Percentiles rank a stretch among this genome's conserved stretches.
Conservation (phyloP, 2,797 vertebrate genomes). For the Parotocinclus haroldoi region DNA sequence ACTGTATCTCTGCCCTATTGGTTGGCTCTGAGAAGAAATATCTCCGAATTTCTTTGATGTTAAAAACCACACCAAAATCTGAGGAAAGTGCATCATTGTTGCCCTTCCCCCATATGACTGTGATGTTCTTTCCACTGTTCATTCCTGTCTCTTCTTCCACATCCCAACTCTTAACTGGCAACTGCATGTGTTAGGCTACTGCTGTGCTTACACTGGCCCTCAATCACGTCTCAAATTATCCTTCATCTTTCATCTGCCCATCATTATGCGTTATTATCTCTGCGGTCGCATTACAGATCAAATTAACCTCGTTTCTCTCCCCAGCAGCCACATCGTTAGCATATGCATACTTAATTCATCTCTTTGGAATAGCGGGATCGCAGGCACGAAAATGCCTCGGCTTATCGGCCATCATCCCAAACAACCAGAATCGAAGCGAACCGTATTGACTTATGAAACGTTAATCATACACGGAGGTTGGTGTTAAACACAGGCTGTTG, state of each 20-base stretch:
- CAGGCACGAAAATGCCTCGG: slow-evolving; percentile 33
- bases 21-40: slow-evolving; percentile 55
- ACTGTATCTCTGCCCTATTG: slow-evolving; percentile 40
- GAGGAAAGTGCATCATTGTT: slow-evolving; percentile 13
- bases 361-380: slow-evolving; percentile 44
- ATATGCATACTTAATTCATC: slow-evolving; percentile 41
- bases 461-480: slow-evolving; percentile 21
- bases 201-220: slow-evolving; percentile 38
- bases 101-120: slow-evolving; percentile 23
- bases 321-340: slow-evolving; percentile 28
- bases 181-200: slow-evolving; percentile 36
- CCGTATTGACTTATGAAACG: slow-evolving; percentile 10
- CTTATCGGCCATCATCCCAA: slow-evolving; percentile 1
- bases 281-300: slow-evolving; percentile 43
- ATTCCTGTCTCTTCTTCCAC: neutral
- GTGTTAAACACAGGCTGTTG: slow-evolving; percentile 11
- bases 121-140: slow-evolving; percentile 35
- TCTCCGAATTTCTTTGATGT: slow-evolving; percentile 60
- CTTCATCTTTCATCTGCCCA: slow-evolving; percentile 43
- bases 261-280: slow-evolving; percentile 52
- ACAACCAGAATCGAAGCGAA: neutral
- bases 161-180: slow-evolving; percentile 23
- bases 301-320: slow-evolving; percentile 50
- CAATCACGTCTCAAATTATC: slow-evolving; percentile 51
- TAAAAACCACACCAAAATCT: slow-evolving; percentile 50